Evolutionary conservation across 1,140 invertebrate species (phyloP).

Genomic region (Danaus melanippus): DNA sequence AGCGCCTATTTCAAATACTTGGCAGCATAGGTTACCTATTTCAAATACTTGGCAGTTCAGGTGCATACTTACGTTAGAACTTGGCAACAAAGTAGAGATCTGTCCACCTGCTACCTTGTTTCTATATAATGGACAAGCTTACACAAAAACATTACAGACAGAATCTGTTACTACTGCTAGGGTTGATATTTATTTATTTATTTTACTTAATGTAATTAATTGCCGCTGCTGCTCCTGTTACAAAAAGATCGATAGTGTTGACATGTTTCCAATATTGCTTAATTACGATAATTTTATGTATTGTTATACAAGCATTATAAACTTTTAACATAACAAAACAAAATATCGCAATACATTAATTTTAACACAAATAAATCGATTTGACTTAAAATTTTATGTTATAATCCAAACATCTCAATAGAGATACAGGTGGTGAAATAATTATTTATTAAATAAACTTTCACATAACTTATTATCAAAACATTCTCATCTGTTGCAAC

Average conservation of each 20-base stretch:
- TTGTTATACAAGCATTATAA: too few species aligned
- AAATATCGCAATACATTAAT: too few species aligned
- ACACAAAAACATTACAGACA: background rate
- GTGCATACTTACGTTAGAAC: conserved; percentile 18
- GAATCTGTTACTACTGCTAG: background rate
- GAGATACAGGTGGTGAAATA: too few species aligned
- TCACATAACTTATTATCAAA: too few species aligned
- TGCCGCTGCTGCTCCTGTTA: background rate
- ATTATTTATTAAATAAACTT: too few species aligned
- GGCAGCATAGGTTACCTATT: conserved; percentile 19
- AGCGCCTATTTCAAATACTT: conserved; percentile 20
- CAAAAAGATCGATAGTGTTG: background rate
- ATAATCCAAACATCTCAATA: too few species aligned
- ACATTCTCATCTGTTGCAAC: too few species aligned
- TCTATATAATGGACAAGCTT: conserved; percentile 6
- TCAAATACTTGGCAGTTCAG: conserved; percentile 21
- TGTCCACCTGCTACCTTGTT: conserved; percentile 18
- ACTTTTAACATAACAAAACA: too few species aligned
- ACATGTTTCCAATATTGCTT: conserved; percentile 1
- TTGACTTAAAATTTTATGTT: too few species aligned
- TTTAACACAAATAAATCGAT: too few species aligned
- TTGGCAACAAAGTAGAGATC: conserved; percentile 15
- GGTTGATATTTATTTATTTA: background rate
- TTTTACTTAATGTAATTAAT: background rate
- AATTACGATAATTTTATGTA: background rate